Conservation (phyloP, 2,113 vertebrate genomes). For the Malurus alboscapulatus region DNA sequence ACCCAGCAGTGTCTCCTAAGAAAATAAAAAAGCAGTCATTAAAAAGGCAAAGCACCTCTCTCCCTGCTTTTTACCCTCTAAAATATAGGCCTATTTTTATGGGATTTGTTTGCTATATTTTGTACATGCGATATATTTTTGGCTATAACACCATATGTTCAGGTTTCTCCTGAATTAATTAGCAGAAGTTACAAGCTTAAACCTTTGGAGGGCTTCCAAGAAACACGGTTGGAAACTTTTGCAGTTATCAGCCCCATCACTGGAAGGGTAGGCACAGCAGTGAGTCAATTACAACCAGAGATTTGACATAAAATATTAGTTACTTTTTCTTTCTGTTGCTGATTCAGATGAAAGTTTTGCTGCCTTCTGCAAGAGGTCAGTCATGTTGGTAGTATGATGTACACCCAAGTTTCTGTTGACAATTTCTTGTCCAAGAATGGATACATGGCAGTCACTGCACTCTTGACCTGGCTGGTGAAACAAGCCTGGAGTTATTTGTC, state of each 20-base stretch:
- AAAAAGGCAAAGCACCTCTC: neutral
- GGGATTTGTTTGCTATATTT: slow-evolving; percentile 25
- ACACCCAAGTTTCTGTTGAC: neutral
- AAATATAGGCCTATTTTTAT: slow-evolving; percentile 14
- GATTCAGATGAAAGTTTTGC: neutral
- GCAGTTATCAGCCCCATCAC: neutral
- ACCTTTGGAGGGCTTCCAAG: slow-evolving; percentile 18
- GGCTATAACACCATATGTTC: slow-evolving; percentile 33
- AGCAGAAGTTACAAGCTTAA: slow-evolving; percentile 29
- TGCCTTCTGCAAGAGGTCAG: neutral
- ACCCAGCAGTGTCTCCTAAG: neutral
- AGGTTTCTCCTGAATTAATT: slow-evolving; percentile 42
- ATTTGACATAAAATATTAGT: neutral
- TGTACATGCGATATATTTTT: slow-evolving; percentile 14
- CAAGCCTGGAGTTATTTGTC: neutral
- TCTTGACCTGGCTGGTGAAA: neutral
- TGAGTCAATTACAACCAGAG: neutral
- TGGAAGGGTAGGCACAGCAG: neutral
- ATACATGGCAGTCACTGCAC: neutral
- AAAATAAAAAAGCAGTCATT: neutral
- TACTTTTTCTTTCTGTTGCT: neutral
- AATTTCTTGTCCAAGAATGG: neutral
- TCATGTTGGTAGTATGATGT: neutral
- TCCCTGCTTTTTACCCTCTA: neutral
- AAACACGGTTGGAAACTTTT: neutral